A percentile compares a stretch with the other conserved stretches of the same genome.
These are phyloP conservation scores for Lasius fuliginosus DNA, from an alignment of 2,888 invertebrate genomes.

Conservation along the genomic window DNA sequence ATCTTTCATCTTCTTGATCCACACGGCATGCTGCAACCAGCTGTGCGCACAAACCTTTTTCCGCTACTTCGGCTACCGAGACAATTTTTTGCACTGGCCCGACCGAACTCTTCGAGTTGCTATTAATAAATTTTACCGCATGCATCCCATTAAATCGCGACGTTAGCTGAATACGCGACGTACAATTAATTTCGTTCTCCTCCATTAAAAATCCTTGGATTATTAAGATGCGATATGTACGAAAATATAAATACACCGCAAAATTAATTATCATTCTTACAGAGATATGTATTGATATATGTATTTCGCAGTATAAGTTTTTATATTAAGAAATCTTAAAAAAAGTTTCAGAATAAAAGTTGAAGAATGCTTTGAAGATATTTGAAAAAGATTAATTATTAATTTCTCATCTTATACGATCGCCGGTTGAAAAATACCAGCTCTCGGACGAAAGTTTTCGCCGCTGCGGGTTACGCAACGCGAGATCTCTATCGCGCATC, in stretches of 20 bases:
- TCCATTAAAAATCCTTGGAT: not conserved
- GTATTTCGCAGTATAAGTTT: not conserved
- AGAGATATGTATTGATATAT: not conserved
- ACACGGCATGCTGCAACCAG: slow-evolving; percentile 68
- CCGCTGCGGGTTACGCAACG: slow-evolving; percentile 51
- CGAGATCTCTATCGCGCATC: slow-evolving; percentile 68
- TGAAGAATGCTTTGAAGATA: not conserved
- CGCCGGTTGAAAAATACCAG: not conserved
- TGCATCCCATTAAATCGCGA: slow-evolving; percentile 4
- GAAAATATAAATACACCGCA: not conserved
- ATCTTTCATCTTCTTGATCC: slow-evolving; percentile 63
- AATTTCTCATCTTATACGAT: not conserved
- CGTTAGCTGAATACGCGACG: not conserved
- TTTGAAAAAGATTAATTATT: not conserved
- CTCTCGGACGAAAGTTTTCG: not conserved
- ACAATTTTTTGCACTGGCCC: slow-evolving; percentile 34
- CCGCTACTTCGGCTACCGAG: slow-evolving; percentile 23
- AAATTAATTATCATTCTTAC: not conserved
- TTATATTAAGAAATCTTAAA: not conserved
- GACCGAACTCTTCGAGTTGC: not conserved
- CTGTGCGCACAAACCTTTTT: slow-evolving; percentile 65
- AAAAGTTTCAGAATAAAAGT: not conserved
- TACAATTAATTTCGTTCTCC: not conserved
- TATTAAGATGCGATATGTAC: not conserved
- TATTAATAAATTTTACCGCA: slow-evolving; percentile 23